Base-by-base conservation (phyloP, 2,888 invertebrate genomes). In the Fragum sueziense region DNA sequence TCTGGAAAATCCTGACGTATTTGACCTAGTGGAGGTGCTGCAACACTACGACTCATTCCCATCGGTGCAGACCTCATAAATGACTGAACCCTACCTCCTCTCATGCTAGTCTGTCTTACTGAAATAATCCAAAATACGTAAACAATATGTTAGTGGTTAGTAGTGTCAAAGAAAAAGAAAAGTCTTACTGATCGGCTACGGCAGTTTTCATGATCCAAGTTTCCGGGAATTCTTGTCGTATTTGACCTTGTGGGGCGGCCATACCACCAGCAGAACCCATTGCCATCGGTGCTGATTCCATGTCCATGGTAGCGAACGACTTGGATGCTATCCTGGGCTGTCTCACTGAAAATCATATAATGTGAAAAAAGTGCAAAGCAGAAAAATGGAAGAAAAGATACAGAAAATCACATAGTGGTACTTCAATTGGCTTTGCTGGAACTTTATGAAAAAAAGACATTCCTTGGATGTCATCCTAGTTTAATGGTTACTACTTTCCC, bases 201-300 rank as follows among this genome's bases (percentile, higher is more conserved):
- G 34, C 71, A 22, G 76, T 34, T 25, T 95, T 94, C 95, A 95
- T 96, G 87, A 96, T 94, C 96, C 96, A 96, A 69, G 96, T 96
- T 94, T 96, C 96, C 57, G 95, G 95, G 92, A 96, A 96, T 92
- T 95, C 94, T 92, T 95, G 95, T 88, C 96, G 94, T 20, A 77
- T 74, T 59, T 76, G 70, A 11, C 78, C 76, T 27, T 57, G 33
- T 22, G 29, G 52, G 7, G 29, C 54, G 25, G 27, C 11, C 6
- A 27, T 31, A 22, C 31, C 65, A 6, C 7, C 31, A 1, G 9
- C 14, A 3, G 25, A 22, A 57, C 27, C 25, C 11, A 11, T n/a
- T 57, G 27, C 57, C 1, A 25, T 29, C 0, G 33, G n/a, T 33
- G 33, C 33, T 31, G 33, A 33, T 20, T 61, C 61, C 61, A 61